Evolutionary conservation across 2,797 vertebrate genomes (phyloP), one percentile per base, ranked within the genome.

Genomic region (Mastacembelus armatus): DNA sequence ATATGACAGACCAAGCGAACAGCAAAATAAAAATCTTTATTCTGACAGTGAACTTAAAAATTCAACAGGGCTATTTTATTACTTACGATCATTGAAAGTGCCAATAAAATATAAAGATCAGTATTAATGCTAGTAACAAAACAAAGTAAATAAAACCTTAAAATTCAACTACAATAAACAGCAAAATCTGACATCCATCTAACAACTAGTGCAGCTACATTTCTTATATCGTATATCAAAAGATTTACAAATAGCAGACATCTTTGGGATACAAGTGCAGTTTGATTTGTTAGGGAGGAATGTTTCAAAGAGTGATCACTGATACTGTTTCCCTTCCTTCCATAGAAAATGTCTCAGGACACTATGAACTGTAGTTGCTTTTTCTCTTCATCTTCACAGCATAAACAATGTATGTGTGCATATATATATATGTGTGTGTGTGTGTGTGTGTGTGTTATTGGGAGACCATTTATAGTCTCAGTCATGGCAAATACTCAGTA

Each of bases 1-100:
- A 50, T 55, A 4, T 29, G 29, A 71, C 39, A 29, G 48, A 74
- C 4, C 7, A 56, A 50, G 27, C 24, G n/a, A 44, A 59, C 8
- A 71, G 74, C 66, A 88, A 90, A 90, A 91, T 86, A 89, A 82
- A 88, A 83, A 62, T 61, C 64, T 86, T 88, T 90, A 90, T 90
- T 89, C 68, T 49, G 33, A 80, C 71, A 78, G 42, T 10, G 26
- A 24, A 33, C 21, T 30, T 77, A 78, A 81, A 78, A 78, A 68
- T 60, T 63, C 1, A 49, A 74, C 54, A 76, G 14, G 7, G 15
- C 26, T 36, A 56, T 66, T 40, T 82, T 40, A 72, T 15, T 62
- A 72, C 59, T 79, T 60, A 80, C 62, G 75, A 18, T 73, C 42
- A 72, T 68, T 68, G 12, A 80, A 66, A 77, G 68, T 74, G 78